Conservation (phyloP, 2,113 vertebrate species). For the Zosterops hypoxanthus region DNA sequence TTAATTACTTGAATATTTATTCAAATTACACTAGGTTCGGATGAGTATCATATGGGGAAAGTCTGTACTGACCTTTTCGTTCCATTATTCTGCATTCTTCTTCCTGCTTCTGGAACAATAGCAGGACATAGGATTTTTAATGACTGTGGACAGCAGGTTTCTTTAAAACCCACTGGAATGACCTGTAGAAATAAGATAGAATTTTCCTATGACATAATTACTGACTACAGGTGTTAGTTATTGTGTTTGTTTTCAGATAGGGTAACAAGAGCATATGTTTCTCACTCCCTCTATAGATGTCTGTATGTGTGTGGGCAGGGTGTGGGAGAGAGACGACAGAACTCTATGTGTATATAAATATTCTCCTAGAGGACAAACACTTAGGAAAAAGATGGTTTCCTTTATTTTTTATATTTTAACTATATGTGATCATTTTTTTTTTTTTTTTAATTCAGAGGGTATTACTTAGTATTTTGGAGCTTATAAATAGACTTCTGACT, state of each 20-base stretch:
- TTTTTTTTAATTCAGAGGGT: background rate
- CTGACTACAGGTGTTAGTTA: background rate
- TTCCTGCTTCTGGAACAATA: background rate
- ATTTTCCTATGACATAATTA: background rate
- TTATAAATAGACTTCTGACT: background rate
- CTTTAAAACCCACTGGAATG: background rate
- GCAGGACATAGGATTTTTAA: background rate
- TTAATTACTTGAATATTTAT: background rate
- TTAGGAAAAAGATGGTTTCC: background rate
- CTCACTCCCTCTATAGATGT: background rate
- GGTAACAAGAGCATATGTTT: background rate
- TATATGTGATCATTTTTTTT: background rate
- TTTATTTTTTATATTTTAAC: background rate
- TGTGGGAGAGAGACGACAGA: background rate
- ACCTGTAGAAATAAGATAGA: background rate
- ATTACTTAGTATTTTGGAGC: background rate
- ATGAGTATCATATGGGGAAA: background rate
- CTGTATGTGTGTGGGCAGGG: background rate
- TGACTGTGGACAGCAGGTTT: background rate
- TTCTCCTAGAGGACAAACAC: background rate
- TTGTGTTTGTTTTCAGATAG: background rate
- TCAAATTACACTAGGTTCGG: background rate
- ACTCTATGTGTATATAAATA: background rate
- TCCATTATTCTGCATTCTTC: background rate
- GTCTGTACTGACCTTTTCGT: background rate